Percentiles rank a stretch among this genome's conserved stretches.
Conservation (phyloP, 2,113 vertebrate species). For the Chloropsis cyanopogon region DNA sequence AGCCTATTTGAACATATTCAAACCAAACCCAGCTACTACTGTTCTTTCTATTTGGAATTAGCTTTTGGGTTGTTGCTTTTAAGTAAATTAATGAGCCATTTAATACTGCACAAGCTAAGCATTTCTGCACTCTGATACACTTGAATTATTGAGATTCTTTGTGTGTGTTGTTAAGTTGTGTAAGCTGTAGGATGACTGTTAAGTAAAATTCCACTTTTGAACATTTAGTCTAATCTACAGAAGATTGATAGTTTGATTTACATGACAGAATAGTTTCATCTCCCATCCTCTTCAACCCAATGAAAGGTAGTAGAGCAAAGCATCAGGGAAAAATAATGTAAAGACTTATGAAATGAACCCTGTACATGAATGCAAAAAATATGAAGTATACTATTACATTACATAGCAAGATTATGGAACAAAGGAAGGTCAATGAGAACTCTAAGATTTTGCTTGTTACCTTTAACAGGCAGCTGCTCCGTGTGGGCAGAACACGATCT, state of each 20-base stretch:
- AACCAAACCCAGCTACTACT: neutral
- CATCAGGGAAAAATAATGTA: neutral
- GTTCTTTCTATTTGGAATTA: slow-evolving; percentile 33
- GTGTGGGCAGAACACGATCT: neutral
- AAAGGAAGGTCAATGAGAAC: neutral
- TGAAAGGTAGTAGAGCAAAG: neutral
- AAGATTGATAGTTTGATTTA: neutral
- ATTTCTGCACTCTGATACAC: neutral
- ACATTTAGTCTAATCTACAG: neutral
- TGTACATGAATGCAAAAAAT: neutral
- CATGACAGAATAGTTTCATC: neutral
- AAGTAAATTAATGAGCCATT: neutral
- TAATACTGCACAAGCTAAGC: neutral
- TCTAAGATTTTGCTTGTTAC: neutral
- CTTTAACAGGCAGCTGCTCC: neutral
- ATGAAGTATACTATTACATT: neutral
- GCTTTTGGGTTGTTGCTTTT: neutral
- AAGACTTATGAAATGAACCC: neutral
- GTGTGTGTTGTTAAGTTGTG: neutral
- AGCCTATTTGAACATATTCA: neutral
- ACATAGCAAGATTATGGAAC: neutral
- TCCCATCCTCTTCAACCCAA: neutral
- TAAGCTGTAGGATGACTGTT: neutral
- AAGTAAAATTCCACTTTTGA: neutral
- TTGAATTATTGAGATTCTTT: neutral